phyloP scores from a whole-genome alignment of 2,113 vertebrate genomes.

The Riparia riparia region DNA sequence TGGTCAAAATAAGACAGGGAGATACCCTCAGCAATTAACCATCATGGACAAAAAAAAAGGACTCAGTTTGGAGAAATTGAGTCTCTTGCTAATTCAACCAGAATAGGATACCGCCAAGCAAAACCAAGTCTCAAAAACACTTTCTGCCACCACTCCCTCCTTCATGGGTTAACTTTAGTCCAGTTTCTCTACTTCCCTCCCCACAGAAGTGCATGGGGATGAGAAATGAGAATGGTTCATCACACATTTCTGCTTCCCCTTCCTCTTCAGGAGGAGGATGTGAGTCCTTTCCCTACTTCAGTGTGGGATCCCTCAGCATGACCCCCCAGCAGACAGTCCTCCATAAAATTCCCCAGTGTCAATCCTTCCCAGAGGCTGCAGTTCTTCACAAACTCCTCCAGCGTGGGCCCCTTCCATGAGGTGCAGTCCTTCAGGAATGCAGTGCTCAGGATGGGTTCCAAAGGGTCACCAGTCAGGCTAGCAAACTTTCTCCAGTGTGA shows the following conservation, averaged over 20 bases:
- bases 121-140: not conserved
- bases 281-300: not conserved
- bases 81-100: not conserved
- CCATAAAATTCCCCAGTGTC: not conserved
- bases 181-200: not conserved
- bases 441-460: not conserved
- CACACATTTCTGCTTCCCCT: not conserved
- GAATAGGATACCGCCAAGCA: not conserved
- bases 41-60: not conserved
- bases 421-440: not conserved
- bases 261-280: not conserved
- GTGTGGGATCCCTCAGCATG: not conserved
- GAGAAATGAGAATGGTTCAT: not conserved
- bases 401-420: not conserved
- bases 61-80: not conserved
- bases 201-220: not conserved
- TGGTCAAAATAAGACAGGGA: not conserved
- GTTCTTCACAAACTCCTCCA: not conserved
- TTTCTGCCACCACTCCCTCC: not conserved
- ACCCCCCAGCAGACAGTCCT: not conserved
- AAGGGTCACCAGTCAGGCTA: not conserved
- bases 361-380: not conserved
- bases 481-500: not conserved
- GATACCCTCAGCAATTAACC: not conserved
- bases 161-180: not conserved